Evolutionary conservation across 2,113 vertebrate species (phyloP), one percentile per base, ranked within the genome.

Genomic region (Megalops atlanticus): DNA sequence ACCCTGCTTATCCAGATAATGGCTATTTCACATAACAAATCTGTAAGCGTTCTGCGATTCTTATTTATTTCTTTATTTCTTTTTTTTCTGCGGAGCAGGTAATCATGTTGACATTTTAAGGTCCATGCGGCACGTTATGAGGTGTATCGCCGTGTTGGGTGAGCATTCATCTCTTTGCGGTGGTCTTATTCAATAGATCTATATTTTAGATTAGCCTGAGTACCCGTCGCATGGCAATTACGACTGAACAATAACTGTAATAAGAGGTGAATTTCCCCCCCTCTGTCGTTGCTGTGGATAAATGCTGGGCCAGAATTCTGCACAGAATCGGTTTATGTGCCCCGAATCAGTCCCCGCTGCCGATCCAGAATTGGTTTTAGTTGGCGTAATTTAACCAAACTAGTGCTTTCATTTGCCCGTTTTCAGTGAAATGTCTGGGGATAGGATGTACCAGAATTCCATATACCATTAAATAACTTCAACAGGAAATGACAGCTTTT

Each of bases 1-100:
- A 81, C 7, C 87, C 92, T 89, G 91, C 87, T 89, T 89, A 87
- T 82, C 88, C 88, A 86, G 84, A 90, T 94, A 89, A 90, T 86
- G 86, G 81, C 87, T 84, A 85, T 90, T 92, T 89, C 89, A 89
- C 88, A 87, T 87, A 85, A 84, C 84, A 89, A 90, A 91, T 88
- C 87, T 87, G 86, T 81, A 85, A 16, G 24, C 40, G 12, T 76
- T 14, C 58, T 64, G 88, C 71, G 70, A 77, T 68, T 75, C 69
- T 76, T 82, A 54, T 84, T 80, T 84, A 84, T 80, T 78, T 89
- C 84, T 52, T 85, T 83, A 52, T 47, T 14, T 21, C 2, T 31
- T 47, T 24, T 31, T 31, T 40, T 15, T 43, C n/a, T 15, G 18
- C 39, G 45, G 27, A 27, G 45, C 18, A 45, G 43, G n/a, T 15